Conservation (phyloP, 2,797 vertebrate genomes). For the Sitta carolinensis region DNA sequence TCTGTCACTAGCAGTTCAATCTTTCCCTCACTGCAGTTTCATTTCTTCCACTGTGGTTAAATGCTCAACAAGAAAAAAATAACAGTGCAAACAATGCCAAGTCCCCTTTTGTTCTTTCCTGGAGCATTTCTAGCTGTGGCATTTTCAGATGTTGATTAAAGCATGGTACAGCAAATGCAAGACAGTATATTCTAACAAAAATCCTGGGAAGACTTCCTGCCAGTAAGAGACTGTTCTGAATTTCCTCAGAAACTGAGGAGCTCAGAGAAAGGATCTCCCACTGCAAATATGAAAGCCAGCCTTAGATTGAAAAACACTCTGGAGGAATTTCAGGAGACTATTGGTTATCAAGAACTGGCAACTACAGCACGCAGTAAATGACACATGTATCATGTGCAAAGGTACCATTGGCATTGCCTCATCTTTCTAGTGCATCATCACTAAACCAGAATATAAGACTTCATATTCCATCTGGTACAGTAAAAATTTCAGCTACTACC, state of each 20-base stretch:
- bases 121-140: not conserved
- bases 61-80: not conserved
- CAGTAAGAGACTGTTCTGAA: not conserved
- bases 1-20: not conserved
- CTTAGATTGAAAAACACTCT: not conserved
- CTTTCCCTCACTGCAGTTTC: not conserved
- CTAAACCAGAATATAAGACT: not conserved
- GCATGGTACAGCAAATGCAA: not conserved
- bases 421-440: not conserved
- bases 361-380: not conserved
- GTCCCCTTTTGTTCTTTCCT: not conserved
- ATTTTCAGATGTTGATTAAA: constrained; percentile 7
- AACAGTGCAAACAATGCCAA: not conserved
- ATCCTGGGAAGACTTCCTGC: not conserved
- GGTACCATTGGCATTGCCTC: not conserved
- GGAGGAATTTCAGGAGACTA: not conserved
- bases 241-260: not conserved
- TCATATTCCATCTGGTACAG: not conserved
- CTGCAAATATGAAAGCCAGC: not conserved
- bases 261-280: not conserved
- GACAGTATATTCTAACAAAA: not conserved
- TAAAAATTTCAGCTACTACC: not conserved
- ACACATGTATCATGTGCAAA: not conserved
- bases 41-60: constrained; percentile 13
- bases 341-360: not conserved